phyloP scores from a whole-genome alignment of 2,797 vertebrate species.

The Telmatherina bonti region DNA sequence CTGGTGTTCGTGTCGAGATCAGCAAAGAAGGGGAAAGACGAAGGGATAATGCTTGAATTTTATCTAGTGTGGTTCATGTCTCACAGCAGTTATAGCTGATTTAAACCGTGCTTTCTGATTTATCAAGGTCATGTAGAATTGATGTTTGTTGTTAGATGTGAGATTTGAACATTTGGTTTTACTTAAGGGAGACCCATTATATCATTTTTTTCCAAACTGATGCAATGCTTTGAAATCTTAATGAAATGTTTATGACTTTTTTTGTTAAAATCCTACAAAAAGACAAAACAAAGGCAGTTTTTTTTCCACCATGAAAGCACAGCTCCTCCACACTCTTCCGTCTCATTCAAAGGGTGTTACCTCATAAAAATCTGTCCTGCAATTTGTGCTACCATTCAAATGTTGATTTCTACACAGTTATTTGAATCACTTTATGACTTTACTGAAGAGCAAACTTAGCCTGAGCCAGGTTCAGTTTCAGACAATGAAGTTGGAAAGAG shows the following conservation, averaged over 20 bases:
- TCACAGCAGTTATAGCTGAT: neutral
- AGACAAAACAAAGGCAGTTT: neutral
- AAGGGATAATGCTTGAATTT: slow-evolving; percentile 28
- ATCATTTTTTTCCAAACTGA: too few species aligned
- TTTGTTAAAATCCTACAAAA: neutral
- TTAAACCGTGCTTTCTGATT: neutral
- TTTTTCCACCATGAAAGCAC: neutral
- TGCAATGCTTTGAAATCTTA: too few species aligned
- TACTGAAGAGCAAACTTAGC: neutral
- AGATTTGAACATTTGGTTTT: too few species aligned
- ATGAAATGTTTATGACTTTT: too few species aligned
- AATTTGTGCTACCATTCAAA: neutral
- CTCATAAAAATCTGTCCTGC: neutral
- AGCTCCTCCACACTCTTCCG: too few species aligned
- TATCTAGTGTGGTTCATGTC: slow-evolving; percentile 5
- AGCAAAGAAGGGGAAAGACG: slow-evolving; percentile 32
- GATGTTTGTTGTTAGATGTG: neutral
- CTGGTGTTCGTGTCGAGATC: slow-evolving; percentile 50
- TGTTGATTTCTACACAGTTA: neutral
- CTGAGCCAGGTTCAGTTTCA: too few species aligned
- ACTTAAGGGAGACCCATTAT: neutral
- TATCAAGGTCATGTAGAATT: neutral
- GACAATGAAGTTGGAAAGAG: neutral
- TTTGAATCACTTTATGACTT: neutral
- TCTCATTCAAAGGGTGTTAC: neutral